Conservation (phyloP, 1,140 invertebrate genomes). For the Macrobrachium rosenbergii region DNA sequence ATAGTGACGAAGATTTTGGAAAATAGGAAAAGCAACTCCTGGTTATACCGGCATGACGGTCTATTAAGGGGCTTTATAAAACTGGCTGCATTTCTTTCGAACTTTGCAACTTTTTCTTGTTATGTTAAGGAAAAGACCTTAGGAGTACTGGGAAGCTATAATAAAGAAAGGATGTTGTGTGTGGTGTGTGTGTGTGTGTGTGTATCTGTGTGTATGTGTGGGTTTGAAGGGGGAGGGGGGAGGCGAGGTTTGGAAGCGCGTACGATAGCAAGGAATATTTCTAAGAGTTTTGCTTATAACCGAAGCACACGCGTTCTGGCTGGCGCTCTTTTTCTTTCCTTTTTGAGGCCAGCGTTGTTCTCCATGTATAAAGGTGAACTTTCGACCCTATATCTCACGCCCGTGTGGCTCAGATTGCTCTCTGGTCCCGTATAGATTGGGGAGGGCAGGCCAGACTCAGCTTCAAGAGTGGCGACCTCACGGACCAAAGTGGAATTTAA, state of each 20-base stretch:
- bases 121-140: no score
- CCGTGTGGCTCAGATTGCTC: slow-evolving; percentile 41
- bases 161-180: background rate
- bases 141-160: no score
- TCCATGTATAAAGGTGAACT: slow-evolving; percentile 15
- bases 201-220: background rate
- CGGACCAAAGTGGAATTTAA: slow-evolving; percentile 53
- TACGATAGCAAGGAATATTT: no score
- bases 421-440: slow-evolving; percentile 21
- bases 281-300: slow-evolving; percentile 11
- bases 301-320: slow-evolving; percentile 44
- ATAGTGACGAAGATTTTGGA: no score
- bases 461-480: slow-evolving; percentile 11
- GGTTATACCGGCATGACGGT: no score
- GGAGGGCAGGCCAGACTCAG: slow-evolving; percentile 37
- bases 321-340: slow-evolving; percentile 24
- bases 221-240: no score
- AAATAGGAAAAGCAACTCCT: no score
- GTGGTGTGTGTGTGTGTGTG: background rate
- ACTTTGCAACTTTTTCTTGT: no score
- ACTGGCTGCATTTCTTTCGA: no score
- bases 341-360: slow-evolving; percentile 30
- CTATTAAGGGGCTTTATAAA: no score
- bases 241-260: no score
- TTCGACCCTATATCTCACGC: slow-evolving; percentile 42